phyloP scores from a whole-genome alignment of 2,113 vertebrate species.

The Anarhynchus alexandrinus region DNA sequence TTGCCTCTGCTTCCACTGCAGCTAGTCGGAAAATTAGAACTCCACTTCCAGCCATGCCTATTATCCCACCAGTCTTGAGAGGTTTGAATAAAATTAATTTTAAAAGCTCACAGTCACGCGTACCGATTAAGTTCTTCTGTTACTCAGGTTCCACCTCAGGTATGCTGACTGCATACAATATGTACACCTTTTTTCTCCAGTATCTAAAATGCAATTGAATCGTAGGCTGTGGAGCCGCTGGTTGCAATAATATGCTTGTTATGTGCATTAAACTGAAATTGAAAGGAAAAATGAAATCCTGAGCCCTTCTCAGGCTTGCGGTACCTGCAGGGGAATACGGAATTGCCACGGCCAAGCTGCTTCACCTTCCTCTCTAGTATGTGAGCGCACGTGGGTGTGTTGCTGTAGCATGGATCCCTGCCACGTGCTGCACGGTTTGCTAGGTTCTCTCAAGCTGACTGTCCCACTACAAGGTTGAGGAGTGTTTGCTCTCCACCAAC shows the following conservation, averaged over 20 bases:
- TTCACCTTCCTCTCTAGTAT: neutral
- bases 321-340: neutral
- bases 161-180: neutral
- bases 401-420: neutral
- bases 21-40: constrained; percentile 13
- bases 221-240: neutral
- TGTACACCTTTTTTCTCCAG: neutral
- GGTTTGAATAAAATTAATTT: neutral
- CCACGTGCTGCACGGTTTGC: fast-evolving
- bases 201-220: neutral
- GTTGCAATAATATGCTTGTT: neutral
- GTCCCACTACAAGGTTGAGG: neutral
- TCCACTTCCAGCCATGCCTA: neutral
- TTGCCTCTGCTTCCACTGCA: neutral
- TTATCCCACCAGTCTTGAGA: neutral
- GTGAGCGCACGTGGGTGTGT: fast-evolving
- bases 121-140: neutral
- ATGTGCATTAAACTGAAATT: neutral
- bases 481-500: neutral
- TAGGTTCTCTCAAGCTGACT: neutral
- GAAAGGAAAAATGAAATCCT: neutral
- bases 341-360: neutral
- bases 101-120: neutral
- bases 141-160: neutral
- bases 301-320: neutral